Base-by-base conservation (phyloP, 2,113 vertebrate species). In the Megaleporinus macrocephalus region DNA sequence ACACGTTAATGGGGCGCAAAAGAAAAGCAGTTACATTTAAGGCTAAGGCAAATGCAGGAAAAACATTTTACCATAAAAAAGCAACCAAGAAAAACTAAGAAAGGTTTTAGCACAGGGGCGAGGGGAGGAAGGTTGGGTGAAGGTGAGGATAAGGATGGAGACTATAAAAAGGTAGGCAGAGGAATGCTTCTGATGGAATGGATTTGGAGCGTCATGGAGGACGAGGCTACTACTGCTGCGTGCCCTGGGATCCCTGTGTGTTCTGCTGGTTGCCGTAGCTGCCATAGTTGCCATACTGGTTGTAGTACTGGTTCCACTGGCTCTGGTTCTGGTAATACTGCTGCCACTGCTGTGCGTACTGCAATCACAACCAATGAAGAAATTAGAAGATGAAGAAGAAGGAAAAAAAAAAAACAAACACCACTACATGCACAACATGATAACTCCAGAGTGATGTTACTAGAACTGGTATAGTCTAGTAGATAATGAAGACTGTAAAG, bases 251-350 rank as follows among this genome's bases (percentile, higher is more conserved):
- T 81, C 96, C 95, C 89, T 96, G 95, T 68, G 89, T 88, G 83
- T 87, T 53, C 57, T 93, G 86, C 76, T 83, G 86, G 85, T 91
- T 92, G 0, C 89, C 73, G 80, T 93, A 93, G 88, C 89, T 90
- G 79, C 95, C 94, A 53, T 97, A 97, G 90, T 94, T 92, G 49
- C 93, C 93, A 15, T 97, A 96, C 92, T 94, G 95, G 89, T 96
- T 95, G 84, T 97, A 97, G 93, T 97, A 98, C 11, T 96, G 96
- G 59, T 96, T 96, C 97, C 97, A 98, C 92, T 96, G 96, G 91
- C 93, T 95, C 94, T 96, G 96, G 93, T 95, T 96, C 92, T 97
- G 96, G 91, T 98, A 98, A 94, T 97, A 97, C 92, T 96, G 96
- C 94, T 95, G 96, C 95, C 96, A 97, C 90, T 97, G 97, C 92